Percentiles rank a stretch among this genome's conserved stretches.
phyloP scores from a whole-genome alignment of 2,113 vertebrate genomes.

The Boulengeromyrus knoepffleri region DNA sequence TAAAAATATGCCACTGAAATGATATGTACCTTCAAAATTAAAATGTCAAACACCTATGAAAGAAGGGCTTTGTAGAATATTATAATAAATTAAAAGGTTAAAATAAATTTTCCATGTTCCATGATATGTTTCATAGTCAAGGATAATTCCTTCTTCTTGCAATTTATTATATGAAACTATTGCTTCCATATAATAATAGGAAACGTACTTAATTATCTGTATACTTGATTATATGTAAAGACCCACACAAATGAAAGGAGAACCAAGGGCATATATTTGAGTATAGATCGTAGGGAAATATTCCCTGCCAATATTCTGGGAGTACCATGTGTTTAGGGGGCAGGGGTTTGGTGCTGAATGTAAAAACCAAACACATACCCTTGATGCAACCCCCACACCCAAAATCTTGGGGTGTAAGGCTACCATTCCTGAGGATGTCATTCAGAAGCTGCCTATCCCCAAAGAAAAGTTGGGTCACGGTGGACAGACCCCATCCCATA shows the following conservation, averaged over 20 bases:
- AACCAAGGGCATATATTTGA: neutral
- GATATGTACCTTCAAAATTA: neutral
- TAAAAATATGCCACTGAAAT: neutral
- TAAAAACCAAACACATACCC: neutral
- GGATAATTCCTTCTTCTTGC: neutral
- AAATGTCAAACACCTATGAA: neutral
- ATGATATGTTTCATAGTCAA: neutral
- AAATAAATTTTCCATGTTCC: neutral
- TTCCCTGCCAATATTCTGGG: neutral
- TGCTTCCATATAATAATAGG: neutral
- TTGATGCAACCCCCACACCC: neutral
- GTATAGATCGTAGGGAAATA: neutral
- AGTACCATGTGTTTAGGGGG: neutral
- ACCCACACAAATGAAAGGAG: neutral
- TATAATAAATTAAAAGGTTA: neutral
- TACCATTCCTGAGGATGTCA: neutral
- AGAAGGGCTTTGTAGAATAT: neutral
- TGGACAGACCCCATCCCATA: neutral
- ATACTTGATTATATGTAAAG: neutral
- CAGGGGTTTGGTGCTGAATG: neutral
- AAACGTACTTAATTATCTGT: neutral
- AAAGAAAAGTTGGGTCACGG: neutral
- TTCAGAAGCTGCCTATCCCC: neutral
- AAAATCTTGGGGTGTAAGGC: neutral
- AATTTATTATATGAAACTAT: neutral